Base-by-base conservation (phyloP, 1,140 invertebrate genomes). In the Meloidogyne floridensis region DNA sequence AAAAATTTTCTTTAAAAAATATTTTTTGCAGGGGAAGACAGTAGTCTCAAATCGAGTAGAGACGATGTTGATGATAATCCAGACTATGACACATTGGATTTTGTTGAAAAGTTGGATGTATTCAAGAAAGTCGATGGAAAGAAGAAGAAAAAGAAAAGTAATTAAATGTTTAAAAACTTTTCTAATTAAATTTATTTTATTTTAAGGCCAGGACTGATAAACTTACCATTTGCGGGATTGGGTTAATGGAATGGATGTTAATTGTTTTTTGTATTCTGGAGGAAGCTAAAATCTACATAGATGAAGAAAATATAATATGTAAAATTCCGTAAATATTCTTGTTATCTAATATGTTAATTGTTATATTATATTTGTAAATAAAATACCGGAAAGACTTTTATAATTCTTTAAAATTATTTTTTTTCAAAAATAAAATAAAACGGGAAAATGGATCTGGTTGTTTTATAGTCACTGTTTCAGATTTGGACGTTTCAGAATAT, bases 61-160 rank as follows among this genome's bases (percentile, higher is more conserved):
- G 59, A 65, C n/a, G 59, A n/a, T 65, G n/a, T 65, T 65, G 59
- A 65, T 65, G 59, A 65, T n/a, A 65, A 65, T 65, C 59, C 59
- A n/a, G 59, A 65, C 3, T 65, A 65, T 8, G 59, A 65, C n/a
- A 65, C 59, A n/a, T 65, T 65, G 59, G 15, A 65, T n/a, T 65
- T n/a, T 65, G 59, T 15, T 65, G 59, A 65, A 7, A 65, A 65
- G n/a, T n/a, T n/a, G 59, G 59, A 65, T n/a, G 59, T 65, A n/a
- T 65, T 65, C n/a, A 65, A 65, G n/a, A 65, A 15, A 65, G 59
- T n/a, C 5, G 15, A 65, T 65, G 59, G 59, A 18, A 65, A 65
- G 15, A 65, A 65, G n/a, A 65, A 65, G 59, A 65, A 65, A 65
- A n/a, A 65, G 4, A 59, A 59, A 15, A 13, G 56, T 59, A 15